Evolutionary conservation across 2,888 invertebrate genomes (phyloP).

Genomic region (Eutolmus rufibarbis): DNA sequence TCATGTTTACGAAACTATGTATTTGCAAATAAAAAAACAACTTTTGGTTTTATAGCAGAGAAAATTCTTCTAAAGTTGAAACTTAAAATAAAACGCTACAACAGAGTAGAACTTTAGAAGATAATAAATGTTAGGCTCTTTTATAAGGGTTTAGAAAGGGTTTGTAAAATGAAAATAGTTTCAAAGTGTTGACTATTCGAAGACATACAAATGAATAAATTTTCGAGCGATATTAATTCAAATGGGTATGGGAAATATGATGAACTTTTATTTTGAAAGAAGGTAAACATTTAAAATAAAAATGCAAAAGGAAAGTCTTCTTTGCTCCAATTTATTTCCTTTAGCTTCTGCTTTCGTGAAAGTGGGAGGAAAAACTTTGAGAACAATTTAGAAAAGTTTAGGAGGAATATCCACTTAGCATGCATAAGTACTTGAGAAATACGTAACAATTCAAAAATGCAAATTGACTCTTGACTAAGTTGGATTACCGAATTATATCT

Average conservation of each 20-base stretch:
- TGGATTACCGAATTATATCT: neutral
- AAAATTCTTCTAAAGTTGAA: no score
- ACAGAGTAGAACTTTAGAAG: no score
- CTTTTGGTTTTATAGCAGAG: no score
- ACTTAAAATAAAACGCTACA: no score
- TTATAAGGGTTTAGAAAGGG: no score
- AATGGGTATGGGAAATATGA: neutral
- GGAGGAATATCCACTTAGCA: neutral
- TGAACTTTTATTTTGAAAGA: neutral
- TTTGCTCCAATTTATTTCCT: neutral
- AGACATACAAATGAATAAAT: no score
- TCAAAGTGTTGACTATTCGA: no score
- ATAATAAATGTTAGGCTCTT: no score
- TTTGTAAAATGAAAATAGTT: no score
- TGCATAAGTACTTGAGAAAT: neutral
- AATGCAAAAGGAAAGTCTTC: neutral
- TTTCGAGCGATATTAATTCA: no score
- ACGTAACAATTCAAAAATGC: neutral
- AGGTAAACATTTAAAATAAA: neutral
- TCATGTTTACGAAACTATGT: no score
- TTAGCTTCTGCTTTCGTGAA: neutral
- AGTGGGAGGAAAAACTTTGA: neutral
- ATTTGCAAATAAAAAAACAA: no score
- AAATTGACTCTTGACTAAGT: neutral
- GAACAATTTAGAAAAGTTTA: neutral